These are phyloP conservation scores for Cynaeus angustus DNA, from an alignment of 2,888 invertebrate genomes.

Conservation along the genomic window DNA sequence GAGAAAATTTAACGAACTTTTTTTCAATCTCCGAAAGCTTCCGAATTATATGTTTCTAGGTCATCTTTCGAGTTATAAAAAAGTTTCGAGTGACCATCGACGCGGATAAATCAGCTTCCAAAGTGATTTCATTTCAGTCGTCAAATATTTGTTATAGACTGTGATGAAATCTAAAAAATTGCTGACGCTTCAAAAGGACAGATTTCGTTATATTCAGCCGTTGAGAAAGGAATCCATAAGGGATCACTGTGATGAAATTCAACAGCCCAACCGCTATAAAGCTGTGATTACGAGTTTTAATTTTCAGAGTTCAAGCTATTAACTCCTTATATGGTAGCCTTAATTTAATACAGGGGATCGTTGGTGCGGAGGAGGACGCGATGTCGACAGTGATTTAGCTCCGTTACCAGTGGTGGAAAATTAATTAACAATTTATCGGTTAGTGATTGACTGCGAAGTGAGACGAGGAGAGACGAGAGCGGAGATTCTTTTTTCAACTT, in stretches of 20 bases:
- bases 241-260: neutral
- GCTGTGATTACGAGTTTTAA: constrained; percentile 24
- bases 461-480: too few species aligned
- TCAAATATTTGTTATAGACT: constrained; percentile 23
- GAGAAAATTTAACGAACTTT: too few species aligned
- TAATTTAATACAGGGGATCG: constrained; percentile 36
- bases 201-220: constrained; percentile 9
- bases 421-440: constrained; percentile 32
- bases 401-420: constrained; percentile 8
- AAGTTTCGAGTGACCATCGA: constrained; percentile 3
- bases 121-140: constrained; percentile 22
- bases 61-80: constrained; percentile 2
- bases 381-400: constrained; percentile 17
- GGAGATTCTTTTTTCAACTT: too few species aligned
- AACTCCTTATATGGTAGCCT: constrained; percentile 26
- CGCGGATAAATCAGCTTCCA: neutral
- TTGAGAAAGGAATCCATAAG: constrained; percentile 15
- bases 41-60: too few species aligned
- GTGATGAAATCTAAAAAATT: constrained; percentile 21
- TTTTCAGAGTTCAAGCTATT: constrained; percentile 28
- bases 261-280: constrained; percentile 18
- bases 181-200: constrained; percentile 14
- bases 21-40: too few species aligned
- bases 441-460: constrained; percentile 13
- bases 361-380: constrained; percentile 30